Percentiles rank a stretch among this genome's conserved stretches.
Evolutionary conservation across 2,113 vertebrate genomes (phyloP).

Genomic region (Ailuropoda melanoleuca): DNA sequence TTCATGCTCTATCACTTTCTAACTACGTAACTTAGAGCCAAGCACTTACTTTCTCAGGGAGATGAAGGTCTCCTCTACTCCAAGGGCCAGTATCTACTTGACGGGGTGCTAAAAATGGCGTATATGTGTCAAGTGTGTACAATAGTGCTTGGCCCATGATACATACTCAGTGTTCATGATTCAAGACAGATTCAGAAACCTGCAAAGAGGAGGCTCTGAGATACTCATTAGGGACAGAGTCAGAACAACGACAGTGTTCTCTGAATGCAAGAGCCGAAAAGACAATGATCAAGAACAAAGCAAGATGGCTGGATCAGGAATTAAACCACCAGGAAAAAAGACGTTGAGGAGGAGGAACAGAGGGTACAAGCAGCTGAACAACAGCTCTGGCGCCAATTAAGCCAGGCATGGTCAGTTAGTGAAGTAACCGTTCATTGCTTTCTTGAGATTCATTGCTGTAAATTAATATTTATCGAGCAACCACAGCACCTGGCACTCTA

Average conservation of each 20-base stretch:
- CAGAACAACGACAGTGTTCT: not conserved
- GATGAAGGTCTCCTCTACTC: not conserved
- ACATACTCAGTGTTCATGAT: not conserved
- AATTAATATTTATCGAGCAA: constrained; percentile 11
- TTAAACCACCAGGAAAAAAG: not conserved
- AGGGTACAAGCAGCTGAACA: not conserved
- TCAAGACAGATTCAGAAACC: not conserved
- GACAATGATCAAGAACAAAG: not conserved
- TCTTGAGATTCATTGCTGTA: constrained; percentile 3
- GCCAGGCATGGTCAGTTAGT: not conserved
- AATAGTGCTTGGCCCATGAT: not conserved
- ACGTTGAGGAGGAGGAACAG: not conserved
- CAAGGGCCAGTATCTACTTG: not conserved
- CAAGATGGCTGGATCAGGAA: not conserved
- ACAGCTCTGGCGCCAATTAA: not conserved
- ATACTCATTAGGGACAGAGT: not conserved
- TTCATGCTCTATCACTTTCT: not conserved
- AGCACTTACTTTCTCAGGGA: not conserved
- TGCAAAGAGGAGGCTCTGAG: not conserved
- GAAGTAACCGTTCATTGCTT: not conserved
- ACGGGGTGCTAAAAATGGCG: not conserved
- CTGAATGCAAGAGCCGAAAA: not conserved
- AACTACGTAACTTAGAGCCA: not conserved
- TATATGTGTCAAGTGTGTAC: not conserved
- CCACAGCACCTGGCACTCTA: not conserved